These are phyloP conservation scores for Phyllotis vaccarum DNA, from an alignment of 2,797 vertebrate species.

Conservation along the genomic window DNA sequence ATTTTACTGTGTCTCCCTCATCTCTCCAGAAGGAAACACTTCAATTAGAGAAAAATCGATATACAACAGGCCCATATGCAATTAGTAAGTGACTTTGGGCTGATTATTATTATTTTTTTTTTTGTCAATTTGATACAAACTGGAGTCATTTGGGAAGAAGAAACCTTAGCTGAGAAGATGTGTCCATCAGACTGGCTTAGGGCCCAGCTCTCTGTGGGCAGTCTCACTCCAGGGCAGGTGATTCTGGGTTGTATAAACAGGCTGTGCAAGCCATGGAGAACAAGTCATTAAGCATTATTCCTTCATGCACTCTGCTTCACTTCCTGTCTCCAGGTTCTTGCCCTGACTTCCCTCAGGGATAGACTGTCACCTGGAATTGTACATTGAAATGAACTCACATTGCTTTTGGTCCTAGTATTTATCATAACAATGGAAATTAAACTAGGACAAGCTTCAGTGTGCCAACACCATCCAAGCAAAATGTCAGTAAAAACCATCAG, in stretches of 20 bases:
- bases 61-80: background rate
- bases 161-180: background rate
- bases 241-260: background rate
- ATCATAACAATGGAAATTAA: background rate
- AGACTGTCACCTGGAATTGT: background rate
- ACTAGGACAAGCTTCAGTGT: background rate
- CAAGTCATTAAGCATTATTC: background rate
- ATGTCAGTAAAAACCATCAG: background rate
- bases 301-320: background rate
- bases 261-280: background rate
- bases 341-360: background rate
- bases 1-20: too few relatives aligned
- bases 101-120: too few relatives aligned
- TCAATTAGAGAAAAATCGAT: background rate
- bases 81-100: background rate
- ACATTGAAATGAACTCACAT: background rate
- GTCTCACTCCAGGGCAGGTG: background rate
- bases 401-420: background rate
- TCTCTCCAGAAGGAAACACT: background rate
- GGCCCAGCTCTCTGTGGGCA: background rate
- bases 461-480: background rate
- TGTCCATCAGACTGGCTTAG: background rate
- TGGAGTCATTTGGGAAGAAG: background rate
- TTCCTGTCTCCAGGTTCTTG: background rate
- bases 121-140: background rate